phyloP scores from a whole-genome alignment of 2,888 invertebrate species.

The Vanessa cardui region DNA sequence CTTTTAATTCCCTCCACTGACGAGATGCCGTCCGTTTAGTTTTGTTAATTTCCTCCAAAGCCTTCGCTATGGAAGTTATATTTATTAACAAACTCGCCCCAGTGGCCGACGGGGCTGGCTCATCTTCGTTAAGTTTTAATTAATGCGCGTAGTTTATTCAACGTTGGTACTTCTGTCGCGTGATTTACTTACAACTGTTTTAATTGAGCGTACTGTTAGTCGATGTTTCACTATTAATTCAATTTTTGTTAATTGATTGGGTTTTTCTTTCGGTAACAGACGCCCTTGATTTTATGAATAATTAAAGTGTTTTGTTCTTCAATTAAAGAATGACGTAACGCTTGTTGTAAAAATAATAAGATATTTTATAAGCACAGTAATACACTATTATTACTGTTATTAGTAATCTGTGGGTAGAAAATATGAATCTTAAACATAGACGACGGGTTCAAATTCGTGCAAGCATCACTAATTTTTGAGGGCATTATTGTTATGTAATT shows the following conservation, averaged over 20 bases:
- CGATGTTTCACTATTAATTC: constrained; percentile 31
- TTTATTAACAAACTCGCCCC: constrained; percentile 59
- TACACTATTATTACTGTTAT: no score
- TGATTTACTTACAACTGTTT: constrained; percentile 27
- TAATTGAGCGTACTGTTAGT: constrained; percentile 19
- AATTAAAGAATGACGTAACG: background rate
- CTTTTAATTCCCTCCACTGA: constrained; percentile 40
- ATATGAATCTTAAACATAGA: no score
- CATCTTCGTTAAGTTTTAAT: constrained; percentile 63
- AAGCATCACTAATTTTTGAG: no score
- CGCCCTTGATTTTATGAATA: background rate
- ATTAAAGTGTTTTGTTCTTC: background rate
- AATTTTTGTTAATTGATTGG: constrained; percentile 28
- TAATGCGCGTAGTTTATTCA: constrained; percentile 49
- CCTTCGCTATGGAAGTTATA: constrained; percentile 55
- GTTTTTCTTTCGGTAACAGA: background rate
- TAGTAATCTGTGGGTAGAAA: no score
- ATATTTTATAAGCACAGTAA: no score
- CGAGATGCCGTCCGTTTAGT: constrained; percentile 36
- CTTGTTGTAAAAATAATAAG: no score
- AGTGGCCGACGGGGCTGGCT: constrained; percentile 33
- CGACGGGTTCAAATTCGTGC: no score
- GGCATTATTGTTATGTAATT: no score
- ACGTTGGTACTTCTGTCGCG: constrained; percentile 30
- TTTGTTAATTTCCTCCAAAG: constrained; percentile 44